Base-by-base conservation (phyloP, 2,797 vertebrate species). In the Ptychadena robeensis region DNA sequence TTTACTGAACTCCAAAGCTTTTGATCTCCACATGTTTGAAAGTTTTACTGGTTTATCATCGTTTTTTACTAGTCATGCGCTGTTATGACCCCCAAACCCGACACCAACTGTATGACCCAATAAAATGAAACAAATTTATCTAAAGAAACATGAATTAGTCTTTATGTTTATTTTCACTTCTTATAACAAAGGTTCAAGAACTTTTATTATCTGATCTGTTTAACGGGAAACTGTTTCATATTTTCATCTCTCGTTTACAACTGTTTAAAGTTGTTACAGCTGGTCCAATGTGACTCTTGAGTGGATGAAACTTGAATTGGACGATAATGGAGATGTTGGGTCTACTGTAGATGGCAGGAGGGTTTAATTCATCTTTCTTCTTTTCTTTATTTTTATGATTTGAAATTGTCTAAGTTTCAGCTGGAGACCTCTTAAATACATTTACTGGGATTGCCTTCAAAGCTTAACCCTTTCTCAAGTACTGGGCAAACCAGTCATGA, bases 191-290 rank as follows among this genome's bases (percentile, higher is more conserved):
- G 3, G 37, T 18, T 15, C 37, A 11, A 72, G 68, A 40, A 34
- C 48, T 72, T 74, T 73, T 73, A 67, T 73, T 44, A 48, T 73
- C 25, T 22, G 22, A 32, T 48, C 37, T 27, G 61, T 81, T 81
- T 81, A 48, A 30, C n/a, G 7, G 65, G 70, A 57, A 57, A 18
- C 65, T 35, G 59, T 74, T 53, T 37, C 80, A 82, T 68, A 57
- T 81, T 57, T 53, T 68, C 14, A 75, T 74, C 14, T 73, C 25
- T 67, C 22, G 15, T 82, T 67, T 68, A 59, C 71, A 66, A 48
- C 32, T 82, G 38, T 74, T 74, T 37, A 75, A 30, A 67, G 72
- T 82, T 74, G 37, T 74, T 82, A 25, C 72, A 82, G 72, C 80
- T 82, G 80, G 22, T 74, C 31, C 30, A 67, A 81, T 72, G 71